These are phyloP conservation scores for Lucilia sericata DNA, from an alignment of 1,140 invertebrate genomes.

Conservation along the genomic window DNA sequence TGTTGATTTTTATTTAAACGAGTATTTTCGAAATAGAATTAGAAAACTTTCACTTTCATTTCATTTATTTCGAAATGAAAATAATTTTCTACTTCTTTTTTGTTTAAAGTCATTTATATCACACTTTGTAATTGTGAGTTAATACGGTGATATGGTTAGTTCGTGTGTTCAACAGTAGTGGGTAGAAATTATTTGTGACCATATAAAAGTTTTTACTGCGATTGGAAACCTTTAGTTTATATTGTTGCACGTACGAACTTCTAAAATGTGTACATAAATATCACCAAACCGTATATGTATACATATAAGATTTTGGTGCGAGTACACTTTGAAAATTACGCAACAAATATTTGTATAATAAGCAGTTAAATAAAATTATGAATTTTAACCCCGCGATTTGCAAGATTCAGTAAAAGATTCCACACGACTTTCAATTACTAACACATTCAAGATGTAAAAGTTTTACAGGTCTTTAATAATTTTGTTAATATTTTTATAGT, in stretches of 20 bases:
- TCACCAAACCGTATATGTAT: too few species aligned
- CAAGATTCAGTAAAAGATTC: too few species aligned
- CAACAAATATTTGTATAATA: too few species aligned
- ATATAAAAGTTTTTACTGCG: background rate
- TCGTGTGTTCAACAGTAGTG: background rate
- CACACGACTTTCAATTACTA: too few species aligned
- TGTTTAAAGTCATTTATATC: too few species aligned
- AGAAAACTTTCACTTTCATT: constrained; percentile 29
- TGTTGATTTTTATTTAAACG: background rate
- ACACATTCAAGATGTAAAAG: too few species aligned
- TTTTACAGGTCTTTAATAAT: too few species aligned
- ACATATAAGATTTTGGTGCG: too few species aligned
- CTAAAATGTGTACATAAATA: background rate
- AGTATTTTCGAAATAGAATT: background rate
- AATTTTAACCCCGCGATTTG: too few species aligned
- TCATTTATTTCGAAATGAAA: constrained; percentile 10
- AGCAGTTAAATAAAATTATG: too few species aligned
- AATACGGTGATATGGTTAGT: background rate
- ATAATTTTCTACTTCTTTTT: background rate
- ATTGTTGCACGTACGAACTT: background rate
- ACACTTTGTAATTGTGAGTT: background rate
- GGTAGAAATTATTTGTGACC: background rate
- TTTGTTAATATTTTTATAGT: too few species aligned
- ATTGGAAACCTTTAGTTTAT: constrained; percentile 10
- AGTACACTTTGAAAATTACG: too few species aligned